Conservation (phyloP, 2,888 invertebrate species). For the Trissonchulus latispiculum region DNA sequence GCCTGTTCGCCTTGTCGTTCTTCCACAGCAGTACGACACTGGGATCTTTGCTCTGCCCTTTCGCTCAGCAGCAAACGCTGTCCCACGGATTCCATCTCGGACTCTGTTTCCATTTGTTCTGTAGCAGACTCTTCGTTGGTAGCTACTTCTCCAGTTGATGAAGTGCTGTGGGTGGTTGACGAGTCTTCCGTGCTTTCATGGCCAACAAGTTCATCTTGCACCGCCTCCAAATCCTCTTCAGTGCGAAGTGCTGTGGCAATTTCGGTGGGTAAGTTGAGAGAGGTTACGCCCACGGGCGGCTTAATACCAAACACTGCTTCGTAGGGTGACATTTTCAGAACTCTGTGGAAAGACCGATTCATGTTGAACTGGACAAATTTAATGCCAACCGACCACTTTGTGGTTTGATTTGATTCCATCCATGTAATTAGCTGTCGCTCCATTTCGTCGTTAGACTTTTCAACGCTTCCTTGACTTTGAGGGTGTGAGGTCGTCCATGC, state of each 20-base stretch:
- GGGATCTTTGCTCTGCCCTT: too few relatives aligned
- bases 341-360: background rate
- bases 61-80: too few relatives aligned
- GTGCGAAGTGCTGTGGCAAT: background rate
- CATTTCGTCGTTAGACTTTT: background rate
- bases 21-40: too few relatives aligned
- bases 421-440: constrained; percentile 17
- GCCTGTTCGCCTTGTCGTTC: background rate
- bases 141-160: too few relatives aligned
- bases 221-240: background rate
- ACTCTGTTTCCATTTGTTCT: too few relatives aligned
- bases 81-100: too few relatives aligned
- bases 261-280: background rate
- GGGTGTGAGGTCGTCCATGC: constrained; percentile 14
- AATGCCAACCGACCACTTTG: background rate
- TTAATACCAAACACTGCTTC: background rate
- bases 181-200: too few relatives aligned
- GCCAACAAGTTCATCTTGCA: background rate
- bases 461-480: constrained; percentile 12
- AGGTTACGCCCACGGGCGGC: background rate
- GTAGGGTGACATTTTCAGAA: background rate
- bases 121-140: too few relatives aligned
- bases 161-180: too few relatives aligned
- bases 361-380: background rate
- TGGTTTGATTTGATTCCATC: constrained; percentile 8